Conservation (phyloP, 2,113 vertebrate genomes). For the Oxygymnocypris stewartii region DNA sequence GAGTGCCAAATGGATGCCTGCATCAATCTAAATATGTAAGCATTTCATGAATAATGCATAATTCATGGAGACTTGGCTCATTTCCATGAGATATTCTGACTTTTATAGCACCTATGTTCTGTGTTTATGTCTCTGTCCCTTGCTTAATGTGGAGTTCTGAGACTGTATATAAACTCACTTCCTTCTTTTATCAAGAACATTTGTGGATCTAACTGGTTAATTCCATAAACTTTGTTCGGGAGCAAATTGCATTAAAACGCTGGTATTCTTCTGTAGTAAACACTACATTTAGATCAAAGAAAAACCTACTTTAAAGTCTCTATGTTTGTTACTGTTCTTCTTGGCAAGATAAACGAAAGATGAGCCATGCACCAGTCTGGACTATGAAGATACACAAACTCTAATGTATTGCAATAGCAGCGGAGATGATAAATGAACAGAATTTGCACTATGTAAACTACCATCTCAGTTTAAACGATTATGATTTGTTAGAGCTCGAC, state of each 20-base stretch:
- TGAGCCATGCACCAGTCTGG: not conserved
- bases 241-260: not conserved
- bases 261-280: slow-evolving; percentile 7
- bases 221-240: not conserved
- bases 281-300: not conserved
- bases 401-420: slow-evolving; percentile 25
- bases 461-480: not conserved
- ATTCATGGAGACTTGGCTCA: not conserved
- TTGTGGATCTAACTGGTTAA: not conserved
- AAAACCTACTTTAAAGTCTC: not conserved
- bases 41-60: slow-evolving; percentile 25
- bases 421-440: slow-evolving; percentile 35
- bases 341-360: not conserved
- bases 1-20: slow-evolving; percentile 27
- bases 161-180: not conserved
- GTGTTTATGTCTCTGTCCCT: not conserved
- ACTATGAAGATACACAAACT: slow-evolving; percentile 3
- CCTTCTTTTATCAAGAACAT: not conserved
- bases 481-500: not conserved
- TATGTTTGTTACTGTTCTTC: not conserved
- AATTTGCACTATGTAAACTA: slow-evolving; percentile 37
- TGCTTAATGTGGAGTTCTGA: not conserved
- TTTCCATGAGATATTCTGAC: slow-evolving; percentile 25
- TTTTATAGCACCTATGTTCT: not conserved
- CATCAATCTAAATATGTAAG: slow-evolving; percentile 35